Evolutionary conservation across 2,113 vertebrate species (phyloP).

Genomic region (Notarius lentiginosus): DNA sequence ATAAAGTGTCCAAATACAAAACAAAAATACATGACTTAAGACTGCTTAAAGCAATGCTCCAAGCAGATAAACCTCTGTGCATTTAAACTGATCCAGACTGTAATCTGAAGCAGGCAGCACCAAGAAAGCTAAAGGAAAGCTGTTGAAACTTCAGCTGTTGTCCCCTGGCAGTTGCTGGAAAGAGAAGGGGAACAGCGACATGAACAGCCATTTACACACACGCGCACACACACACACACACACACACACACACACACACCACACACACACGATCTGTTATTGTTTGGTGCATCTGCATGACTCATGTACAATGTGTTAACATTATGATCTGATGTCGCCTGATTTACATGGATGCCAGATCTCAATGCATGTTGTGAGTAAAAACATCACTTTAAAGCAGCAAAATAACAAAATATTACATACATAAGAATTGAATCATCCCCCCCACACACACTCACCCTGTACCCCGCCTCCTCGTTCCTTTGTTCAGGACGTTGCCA

Average conservation of each 20-base stretch:
- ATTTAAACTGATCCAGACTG: not conserved
- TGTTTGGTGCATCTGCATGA: not conserved
- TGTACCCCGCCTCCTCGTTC: conserved; percentile 65
- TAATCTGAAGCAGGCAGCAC: not conserved
- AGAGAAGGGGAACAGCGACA: conserved; percentile 23
- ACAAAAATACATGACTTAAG: too few species aligned
- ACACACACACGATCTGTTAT: too few species aligned
- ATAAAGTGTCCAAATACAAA: not conserved
- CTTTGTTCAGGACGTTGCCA: conserved; percentile 81
- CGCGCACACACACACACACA: too few species aligned
- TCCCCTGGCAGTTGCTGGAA: conserved; percentile 69
- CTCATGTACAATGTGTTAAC: too few species aligned
- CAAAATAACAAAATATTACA: not conserved
- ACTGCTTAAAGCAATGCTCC: not conserved
- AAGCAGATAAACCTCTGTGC: not conserved
- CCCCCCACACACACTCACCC: conserved; percentile 58
- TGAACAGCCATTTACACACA: not conserved
- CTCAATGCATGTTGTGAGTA: not conserved
- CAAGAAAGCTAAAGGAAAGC: not conserved
- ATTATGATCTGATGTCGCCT: too few species aligned
- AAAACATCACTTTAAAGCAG: not conserved
- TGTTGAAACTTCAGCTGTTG: conserved; percentile 53
- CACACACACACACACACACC: too few species aligned
- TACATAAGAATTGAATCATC: not conserved
- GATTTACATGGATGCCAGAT: not conserved